phyloP scores from a whole-genome alignment of 2,797 vertebrate species.

The Chrosomus eos region DNA sequence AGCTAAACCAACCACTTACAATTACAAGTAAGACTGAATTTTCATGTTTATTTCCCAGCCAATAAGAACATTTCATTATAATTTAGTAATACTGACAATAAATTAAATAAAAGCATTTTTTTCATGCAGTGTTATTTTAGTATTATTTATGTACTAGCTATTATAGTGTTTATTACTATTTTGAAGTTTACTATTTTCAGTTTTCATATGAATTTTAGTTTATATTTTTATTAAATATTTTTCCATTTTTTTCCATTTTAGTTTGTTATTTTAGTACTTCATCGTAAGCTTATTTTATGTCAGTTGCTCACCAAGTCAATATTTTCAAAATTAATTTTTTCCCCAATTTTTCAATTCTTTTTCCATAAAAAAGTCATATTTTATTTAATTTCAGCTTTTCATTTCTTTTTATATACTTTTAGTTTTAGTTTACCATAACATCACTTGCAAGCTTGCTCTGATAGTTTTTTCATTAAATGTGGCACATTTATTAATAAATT shows the following conservation, averaged over 20 bases:
- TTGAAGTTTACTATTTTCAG: neutral
- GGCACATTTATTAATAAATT: too few relatives aligned
- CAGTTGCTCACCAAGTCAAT: neutral
- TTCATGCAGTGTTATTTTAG: neutral
- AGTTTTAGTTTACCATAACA: neutral
- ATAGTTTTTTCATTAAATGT: too few relatives aligned
- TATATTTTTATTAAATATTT: too few relatives aligned
- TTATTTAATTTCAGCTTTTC: neutral
- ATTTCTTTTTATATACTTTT: neutral
- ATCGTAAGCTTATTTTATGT: neutral
- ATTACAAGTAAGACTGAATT: constrained; percentile 73
- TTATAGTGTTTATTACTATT: neutral
- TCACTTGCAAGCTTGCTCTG: neutral
- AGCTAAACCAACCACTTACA: constrained; percentile 71
- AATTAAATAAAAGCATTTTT: neutral
- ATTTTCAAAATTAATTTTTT: neutral
- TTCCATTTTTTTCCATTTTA: neutral
- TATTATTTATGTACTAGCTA: neutral
- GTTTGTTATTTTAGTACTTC: neutral
- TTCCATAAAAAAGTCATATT: too few relatives aligned
- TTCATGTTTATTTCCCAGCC: neutral
- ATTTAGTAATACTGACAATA: neutral
- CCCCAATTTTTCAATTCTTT: too few relatives aligned
- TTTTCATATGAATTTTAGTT: neutral
- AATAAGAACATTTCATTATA: neutral